Percentiles rank a stretch among this genome's conserved stretches.
Evolutionary conservation across 2,888 invertebrate species (phyloP).

Genomic region (Dexiosoma caninum): DNA sequence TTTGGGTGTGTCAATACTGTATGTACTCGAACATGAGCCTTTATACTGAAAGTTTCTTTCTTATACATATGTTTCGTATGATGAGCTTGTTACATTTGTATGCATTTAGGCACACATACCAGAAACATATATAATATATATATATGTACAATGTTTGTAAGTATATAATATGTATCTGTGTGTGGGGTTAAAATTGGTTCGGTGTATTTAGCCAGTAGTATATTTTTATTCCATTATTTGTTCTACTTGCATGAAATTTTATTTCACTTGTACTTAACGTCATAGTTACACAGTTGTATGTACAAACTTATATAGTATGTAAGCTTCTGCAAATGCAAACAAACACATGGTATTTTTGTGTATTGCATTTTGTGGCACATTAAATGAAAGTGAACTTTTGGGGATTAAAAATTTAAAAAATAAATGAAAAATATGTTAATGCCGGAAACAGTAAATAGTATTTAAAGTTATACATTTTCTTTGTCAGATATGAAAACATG

Average conservation of each 20-base stretch:
- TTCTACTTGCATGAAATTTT: conserved; percentile 5
- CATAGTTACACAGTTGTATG: not conserved
- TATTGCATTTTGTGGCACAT: conserved; percentile 55
- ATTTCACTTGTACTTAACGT: not conserved
- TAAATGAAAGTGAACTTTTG: conserved; percentile 63
- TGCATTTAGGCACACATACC: not conserved
- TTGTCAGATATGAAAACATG: conserved; percentile 18
- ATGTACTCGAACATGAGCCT: conserved; percentile 29
- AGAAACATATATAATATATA: no score
- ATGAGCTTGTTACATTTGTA: conserved; percentile 49
- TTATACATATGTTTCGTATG: conserved; percentile 34
- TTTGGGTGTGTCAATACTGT: conserved; percentile 62
- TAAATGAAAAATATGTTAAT: conserved; percentile 26
- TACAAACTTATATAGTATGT: not conserved
- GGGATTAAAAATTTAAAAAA: conserved; percentile 39
- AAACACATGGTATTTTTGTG: no score
- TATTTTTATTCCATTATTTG: conserved; percentile 48
- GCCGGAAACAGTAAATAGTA: not conserved
- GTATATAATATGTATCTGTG: no score
- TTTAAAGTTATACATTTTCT: conserved; percentile 37
- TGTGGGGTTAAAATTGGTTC: no score
- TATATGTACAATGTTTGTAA: no score
- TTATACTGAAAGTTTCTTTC: conserved; percentile 25
- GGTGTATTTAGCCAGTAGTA: conserved; percentile 37
- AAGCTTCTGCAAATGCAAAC: not conserved